Conservation (phyloP, 2,113 vertebrate genomes). For the Chaetops frenatus region DNA sequence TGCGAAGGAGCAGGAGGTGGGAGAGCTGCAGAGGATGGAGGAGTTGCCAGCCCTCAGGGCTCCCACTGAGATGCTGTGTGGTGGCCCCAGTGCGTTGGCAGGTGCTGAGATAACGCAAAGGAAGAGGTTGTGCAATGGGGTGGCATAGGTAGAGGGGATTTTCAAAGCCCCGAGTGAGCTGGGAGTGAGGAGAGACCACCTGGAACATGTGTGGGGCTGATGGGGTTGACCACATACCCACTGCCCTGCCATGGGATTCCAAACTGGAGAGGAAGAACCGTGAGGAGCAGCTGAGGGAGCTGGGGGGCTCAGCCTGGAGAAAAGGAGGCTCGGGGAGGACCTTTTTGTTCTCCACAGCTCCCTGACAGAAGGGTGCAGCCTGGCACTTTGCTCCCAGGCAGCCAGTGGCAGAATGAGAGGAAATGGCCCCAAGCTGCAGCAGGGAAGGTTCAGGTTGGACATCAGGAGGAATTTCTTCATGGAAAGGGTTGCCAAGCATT, state of each 20-base stretch:
- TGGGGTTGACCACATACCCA: not conserved
- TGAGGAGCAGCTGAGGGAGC: not conserved
- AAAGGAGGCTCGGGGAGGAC: not conserved
- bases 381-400: not conserved
- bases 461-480: not conserved
- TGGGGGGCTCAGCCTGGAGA: not conserved
- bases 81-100: not conserved
- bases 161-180: not conserved
- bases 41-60: not conserved
- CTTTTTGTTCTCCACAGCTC: not conserved
- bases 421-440: rapidly evolving
- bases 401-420: not conserved
- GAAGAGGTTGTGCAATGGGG: not conserved
- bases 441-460: not conserved
- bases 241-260: not conserved
- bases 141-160: not conserved
- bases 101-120: not conserved
- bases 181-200: not conserved
- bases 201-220: not conserved
- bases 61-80: not conserved
- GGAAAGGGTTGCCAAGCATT: not conserved
- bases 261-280: not conserved
- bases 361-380: not conserved
- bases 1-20: not conserved
- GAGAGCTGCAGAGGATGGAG: not conserved